phyloP scores from a whole-genome alignment of 2,888 invertebrate species.

The Sarcophaga subvicina region DNA sequence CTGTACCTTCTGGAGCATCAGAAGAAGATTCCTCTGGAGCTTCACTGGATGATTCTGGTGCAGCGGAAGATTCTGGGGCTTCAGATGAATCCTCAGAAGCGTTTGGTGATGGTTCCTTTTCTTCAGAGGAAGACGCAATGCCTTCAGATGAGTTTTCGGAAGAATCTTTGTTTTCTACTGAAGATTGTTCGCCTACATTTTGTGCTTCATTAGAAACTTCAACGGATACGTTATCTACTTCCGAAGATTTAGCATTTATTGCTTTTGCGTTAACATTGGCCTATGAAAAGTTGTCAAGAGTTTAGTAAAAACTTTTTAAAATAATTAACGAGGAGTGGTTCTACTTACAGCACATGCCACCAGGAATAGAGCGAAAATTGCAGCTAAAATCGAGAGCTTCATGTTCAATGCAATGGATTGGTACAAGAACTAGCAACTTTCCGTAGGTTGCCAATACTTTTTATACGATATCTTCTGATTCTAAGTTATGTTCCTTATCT shows the following conservation, averaged over 20 bases:
- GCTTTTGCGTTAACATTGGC: constrained; percentile 35
- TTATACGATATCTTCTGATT: not conserved
- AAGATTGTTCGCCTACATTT: not conserved
- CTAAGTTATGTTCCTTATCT: too few species aligned
- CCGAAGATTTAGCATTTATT: constrained; percentile 4
- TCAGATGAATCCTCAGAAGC: not conserved
- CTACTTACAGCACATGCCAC: constrained; percentile 70
- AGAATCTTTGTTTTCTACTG: not conserved
- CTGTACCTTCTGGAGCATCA: too few species aligned
- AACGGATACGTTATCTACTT: not conserved
- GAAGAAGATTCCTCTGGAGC: not conserved
- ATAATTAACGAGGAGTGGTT: too few species aligned
- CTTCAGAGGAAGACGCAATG: constrained; percentile 12
- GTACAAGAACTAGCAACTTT: constrained; percentile 7
- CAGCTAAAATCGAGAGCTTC: constrained; percentile 72
- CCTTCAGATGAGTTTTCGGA: constrained; percentile 1
- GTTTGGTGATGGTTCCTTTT: not conserved
- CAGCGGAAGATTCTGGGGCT: constrained; percentile 13
- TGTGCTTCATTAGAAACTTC: too few species aligned
- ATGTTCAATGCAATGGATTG: constrained; percentile 54
- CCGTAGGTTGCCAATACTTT: not conserved
- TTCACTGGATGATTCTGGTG: constrained; percentile 16
- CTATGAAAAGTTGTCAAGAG: not conserved
- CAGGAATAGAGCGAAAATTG: constrained; percentile 72
- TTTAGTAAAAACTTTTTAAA: too few species aligned